phyloP scores from a whole-genome alignment of 1,140 invertebrate genomes.

The Leptonema lineaticorne region DNA sequence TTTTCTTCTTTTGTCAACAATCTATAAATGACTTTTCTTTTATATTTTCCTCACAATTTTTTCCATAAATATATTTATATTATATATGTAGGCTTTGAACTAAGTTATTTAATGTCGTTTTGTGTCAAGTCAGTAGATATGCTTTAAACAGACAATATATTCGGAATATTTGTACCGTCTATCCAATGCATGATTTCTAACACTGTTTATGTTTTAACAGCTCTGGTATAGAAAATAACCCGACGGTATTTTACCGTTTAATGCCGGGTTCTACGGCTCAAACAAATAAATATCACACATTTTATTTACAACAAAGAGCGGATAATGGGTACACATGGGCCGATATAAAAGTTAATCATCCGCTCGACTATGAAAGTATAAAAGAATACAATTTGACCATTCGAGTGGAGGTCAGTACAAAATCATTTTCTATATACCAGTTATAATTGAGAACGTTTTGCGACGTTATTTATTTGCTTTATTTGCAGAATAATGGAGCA shows the following conservation, averaged over 20 bases:
- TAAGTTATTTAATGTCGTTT: conserved; percentile 23
- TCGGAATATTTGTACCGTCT: too few relatives aligned
- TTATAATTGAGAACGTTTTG: neutral
- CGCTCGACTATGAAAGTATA: conserved; percentile 91
- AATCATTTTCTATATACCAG: neutral
- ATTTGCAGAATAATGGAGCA: conserved; percentile 85
- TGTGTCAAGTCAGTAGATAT: conserved; percentile 40
- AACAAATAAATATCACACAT: conserved; percentile 93
- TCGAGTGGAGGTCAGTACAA: conserved; percentile 78
- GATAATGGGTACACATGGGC: conserved; percentile 91
- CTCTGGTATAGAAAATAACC: conserved; percentile 94
- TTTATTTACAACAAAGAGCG: conserved; percentile 89
- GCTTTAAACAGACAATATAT: conserved; percentile 3
- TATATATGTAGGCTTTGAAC: conserved; percentile 18
- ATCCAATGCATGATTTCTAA: conserved; percentile 36
- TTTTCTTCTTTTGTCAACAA: too few relatives aligned
- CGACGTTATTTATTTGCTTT: neutral
- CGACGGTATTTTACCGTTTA: conserved; percentile 90
- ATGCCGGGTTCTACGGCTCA: conserved; percentile 94
- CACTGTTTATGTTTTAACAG: conserved; percentile 56
- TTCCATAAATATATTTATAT: too few relatives aligned
- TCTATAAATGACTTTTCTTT: too few relatives aligned
- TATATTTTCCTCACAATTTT: conserved; percentile 15
- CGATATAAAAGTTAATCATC: conserved; percentile 95
- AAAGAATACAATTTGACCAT: conserved; percentile 96